Conservation (phyloP, 2,888 invertebrate genomes). For the Xestoiulus laeticollis region DNA sequence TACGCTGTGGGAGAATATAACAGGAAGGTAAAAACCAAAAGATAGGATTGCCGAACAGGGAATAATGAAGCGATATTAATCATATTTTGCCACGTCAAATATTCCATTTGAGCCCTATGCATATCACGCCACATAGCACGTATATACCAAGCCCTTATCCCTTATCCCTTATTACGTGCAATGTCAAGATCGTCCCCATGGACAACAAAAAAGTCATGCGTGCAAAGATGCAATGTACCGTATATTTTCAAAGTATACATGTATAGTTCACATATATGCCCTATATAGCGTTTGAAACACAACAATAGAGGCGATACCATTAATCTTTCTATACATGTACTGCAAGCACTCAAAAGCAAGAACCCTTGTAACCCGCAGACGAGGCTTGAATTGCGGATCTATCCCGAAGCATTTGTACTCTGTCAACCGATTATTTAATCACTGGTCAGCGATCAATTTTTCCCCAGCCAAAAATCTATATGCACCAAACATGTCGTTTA, state of each 20-base stretch:
- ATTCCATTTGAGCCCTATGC: neutral
- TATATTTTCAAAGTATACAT: neutral
- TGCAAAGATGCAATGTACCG: neutral
- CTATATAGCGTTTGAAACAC: neutral
- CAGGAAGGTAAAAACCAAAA: neutral
- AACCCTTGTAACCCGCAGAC: constrained; percentile 2
- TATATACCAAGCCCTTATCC: neutral
- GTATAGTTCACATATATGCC: neutral
- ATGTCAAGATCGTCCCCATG: neutral
- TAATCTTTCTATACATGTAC: neutral
- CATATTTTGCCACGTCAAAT: neutral
- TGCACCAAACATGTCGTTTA: neutral
- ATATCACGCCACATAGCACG: neutral
- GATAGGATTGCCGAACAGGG: neutral
- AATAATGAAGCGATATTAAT: neutral
- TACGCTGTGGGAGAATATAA: neutral
- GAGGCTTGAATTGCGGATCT: neutral
- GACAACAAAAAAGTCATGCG: neutral
- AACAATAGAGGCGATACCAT: neutral
- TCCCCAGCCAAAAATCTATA: neutral
- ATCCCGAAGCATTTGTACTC: neutral
- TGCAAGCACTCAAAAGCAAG: constrained; percentile 16
- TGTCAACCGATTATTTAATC: constrained; percentile 26
- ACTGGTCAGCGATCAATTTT: neutral
- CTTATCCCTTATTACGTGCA: neutral